Conservation (phyloP, 2,797 vertebrate species). For the Gymnocypris eckloni region DNA sequence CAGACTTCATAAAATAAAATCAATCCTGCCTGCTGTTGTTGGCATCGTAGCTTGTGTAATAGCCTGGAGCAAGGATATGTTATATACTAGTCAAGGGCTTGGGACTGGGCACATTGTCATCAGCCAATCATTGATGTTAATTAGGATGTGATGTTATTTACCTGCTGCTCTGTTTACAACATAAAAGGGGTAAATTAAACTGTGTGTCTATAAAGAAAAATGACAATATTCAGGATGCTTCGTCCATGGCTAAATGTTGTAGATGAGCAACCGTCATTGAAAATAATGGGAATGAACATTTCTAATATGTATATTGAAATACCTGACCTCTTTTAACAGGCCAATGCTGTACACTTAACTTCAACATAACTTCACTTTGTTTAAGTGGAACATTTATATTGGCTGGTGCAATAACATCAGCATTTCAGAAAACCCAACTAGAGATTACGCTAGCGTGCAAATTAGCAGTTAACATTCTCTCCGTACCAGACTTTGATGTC, state of each 20-base stretch:
- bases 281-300: background rate
- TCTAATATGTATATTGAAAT: background rate
- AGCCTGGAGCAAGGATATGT: constrained; percentile 11
- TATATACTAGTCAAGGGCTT: background rate
- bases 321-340: background rate
- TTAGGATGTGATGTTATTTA: background rate
- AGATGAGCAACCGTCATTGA: background rate
- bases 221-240: background rate
- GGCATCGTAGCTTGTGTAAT: background rate
- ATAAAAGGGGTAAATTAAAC: background rate
- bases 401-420: constrained; percentile 22
- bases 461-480: constrained; percentile 33
- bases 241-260: background rate
- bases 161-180: background rate
- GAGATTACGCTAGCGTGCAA: background rate
- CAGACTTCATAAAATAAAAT: too few species aligned
- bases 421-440: background rate
- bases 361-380: background rate
- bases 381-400: background rate
- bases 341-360: background rate
- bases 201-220: background rate
- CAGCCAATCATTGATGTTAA: background rate
- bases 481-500: constrained; percentile 76
- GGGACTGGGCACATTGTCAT: background rate
- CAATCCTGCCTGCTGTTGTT: background rate